Percentiles rank a stretch among this genome's conserved stretches.
Conservation (phyloP, 2,113 vertebrate genomes). For the Antennarius striatus region DNA sequence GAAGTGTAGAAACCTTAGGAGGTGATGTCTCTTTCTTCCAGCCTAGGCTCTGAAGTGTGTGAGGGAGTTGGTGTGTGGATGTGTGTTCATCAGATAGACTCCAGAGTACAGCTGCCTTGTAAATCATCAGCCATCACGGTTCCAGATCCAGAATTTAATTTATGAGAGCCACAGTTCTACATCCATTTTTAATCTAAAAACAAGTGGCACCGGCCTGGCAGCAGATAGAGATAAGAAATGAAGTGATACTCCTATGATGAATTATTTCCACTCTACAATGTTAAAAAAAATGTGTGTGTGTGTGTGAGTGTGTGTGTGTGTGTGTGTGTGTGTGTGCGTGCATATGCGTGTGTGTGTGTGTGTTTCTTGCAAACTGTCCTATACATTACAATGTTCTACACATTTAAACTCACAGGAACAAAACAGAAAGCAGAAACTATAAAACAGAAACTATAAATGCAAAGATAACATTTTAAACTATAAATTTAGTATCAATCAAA, state of each 20-base stretch:
- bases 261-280: slow-evolving; percentile 14
- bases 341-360: not conserved
- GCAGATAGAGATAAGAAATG: slow-evolving; percentile 33
- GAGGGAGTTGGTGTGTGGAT: slow-evolving; percentile 1
- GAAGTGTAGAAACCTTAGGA: slow-evolving; percentile 14
- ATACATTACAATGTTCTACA: slow-evolving; percentile 17
- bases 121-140: slow-evolving; percentile 41
- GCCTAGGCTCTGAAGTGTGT: slow-evolving; percentile 11
- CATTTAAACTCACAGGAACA: not conserved
- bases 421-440: slow-evolving; percentile 6
- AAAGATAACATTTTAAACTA: too few relatives aligned
- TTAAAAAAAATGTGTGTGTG: slow-evolving; percentile 11
- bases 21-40: slow-evolving; percentile 30
- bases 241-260: slow-evolving; percentile 21
- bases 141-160: slow-evolving; percentile 52
- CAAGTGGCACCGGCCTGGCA: slow-evolving; percentile 25
- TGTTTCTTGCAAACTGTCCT: slow-evolving; percentile 3
- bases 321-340: not conserved
- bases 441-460: not conserved
- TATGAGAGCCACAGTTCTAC: slow-evolving; percentile 32
- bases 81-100: slow-evolving; percentile 22
- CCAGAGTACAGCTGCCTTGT: slow-evolving; percentile 29
- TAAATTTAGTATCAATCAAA: too few relatives aligned
- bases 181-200: slow-evolving; percentile 51
- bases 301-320: not conserved